Evolutionary conservation across 37 sponge, comb jelly and placozoan genomes (phyloP).

Genomic region (Crambe crambe): DNA sequence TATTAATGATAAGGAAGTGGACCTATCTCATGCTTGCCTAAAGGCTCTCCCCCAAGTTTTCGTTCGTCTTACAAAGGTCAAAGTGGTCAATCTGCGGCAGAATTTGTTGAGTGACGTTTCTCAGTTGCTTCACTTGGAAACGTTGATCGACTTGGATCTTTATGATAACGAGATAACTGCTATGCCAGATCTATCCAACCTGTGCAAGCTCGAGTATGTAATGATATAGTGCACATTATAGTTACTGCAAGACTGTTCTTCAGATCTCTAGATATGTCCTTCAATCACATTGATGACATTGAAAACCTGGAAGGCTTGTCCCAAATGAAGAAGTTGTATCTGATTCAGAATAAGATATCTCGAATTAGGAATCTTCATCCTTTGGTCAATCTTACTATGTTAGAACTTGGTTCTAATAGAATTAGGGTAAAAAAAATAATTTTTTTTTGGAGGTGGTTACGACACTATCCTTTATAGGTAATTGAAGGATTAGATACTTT

Average conservation of each 20-base stretch:
- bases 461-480: conserved; percentile 23
- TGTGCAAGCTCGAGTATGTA: conserved; percentile 52
- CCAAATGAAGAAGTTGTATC: conserved; percentile 69
- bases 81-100: conserved; percentile 70
- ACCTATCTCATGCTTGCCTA: conserved; percentile 58
- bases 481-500: conserved; percentile 86
- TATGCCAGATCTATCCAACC: conserved; percentile 36
- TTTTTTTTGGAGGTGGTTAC: not conserved
- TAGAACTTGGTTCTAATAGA: conserved; percentile 87
- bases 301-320: conserved; percentile 56
- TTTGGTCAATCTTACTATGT: conserved; percentile 71
- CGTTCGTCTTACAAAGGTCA: conserved; percentile 14
- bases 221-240: not conserved
- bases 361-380: conserved; percentile 56
- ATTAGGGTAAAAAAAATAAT: conserved; percentile 59
- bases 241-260: not conserved
- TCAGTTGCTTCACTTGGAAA: conserved; percentile 36
- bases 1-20: conserved; percentile 69
- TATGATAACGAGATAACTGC: conserved; percentile 76
- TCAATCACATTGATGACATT: conserved; percentile 76
- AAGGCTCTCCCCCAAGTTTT: conserved; percentile 34
- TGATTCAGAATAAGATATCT: conserved; percentile 88
- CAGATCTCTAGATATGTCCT: conserved; percentile 83
- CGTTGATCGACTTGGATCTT: conserved; percentile 72
- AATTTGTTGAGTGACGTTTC: conserved; percentile 57